Evolutionary conservation across 2,888 invertebrate species (phyloP), one percentile per base, ranked within the genome.

Genomic region (Pyrrhia umbra): DNA sequence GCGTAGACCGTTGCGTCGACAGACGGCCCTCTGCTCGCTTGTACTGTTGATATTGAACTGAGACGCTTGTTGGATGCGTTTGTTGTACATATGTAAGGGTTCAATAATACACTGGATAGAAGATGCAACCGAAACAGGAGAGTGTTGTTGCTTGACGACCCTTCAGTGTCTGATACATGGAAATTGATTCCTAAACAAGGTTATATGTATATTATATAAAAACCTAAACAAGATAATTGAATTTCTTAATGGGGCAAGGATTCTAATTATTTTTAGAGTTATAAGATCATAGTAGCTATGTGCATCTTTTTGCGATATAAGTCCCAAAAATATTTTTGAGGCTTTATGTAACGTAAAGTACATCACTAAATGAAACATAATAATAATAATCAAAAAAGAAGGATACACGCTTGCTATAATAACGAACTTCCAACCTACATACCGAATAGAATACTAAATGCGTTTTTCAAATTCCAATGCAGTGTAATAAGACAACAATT

Each of bases 1-100:
- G 91, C 92, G 91, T 87, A 87, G 87, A 78, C 85, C 83, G 85
- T 82, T 85, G 85, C 88, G 83, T 86, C 87, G 84, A 75, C 85
- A 80, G 80, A 83, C 80, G 75, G 67, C 79, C 79, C 82, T 78
- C 77, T 78, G 79, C 81, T 69, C 66, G 68, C 67, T 67, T 79
- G 71, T 77, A 78, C 81, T 83, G 84, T 86, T 86, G 87, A 78
- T 80, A 77, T 77, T 82, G 77, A 75, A 70, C 77, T 68, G 79
- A 82, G 79, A 82, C 73, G 78, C 63, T 57, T 59, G 69, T 67
- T 72, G 68, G 71, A 75, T 68, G 74, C 77, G 70, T 71, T 66
- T 59, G 59, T 75, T 58, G 51, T 73, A 54, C 55, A 45, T 75
- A 58, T 64, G 62, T 63, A 64, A 62, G 40, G 21, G 45, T 47